Base-by-base conservation (phyloP, 2,888 invertebrate species). In the Dioctria rufipes region DNA sequence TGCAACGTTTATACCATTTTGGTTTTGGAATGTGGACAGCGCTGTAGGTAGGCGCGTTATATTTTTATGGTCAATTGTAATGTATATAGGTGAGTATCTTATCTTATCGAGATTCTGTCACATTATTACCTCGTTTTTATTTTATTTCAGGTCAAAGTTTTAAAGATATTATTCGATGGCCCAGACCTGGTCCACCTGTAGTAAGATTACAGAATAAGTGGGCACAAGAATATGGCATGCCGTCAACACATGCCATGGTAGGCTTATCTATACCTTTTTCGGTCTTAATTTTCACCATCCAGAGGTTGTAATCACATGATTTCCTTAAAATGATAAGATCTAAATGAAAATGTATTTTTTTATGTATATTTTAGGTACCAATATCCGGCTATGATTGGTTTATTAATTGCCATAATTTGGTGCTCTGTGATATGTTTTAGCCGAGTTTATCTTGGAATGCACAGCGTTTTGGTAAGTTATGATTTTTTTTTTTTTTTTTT, bases 21-120 rank as follows among this genome's bases (percentile, higher is more conserved):
- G 96, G 94, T 95, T 96, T 87, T 98, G 97, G 97, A 98, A 97
- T 89, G 92, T 97, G 81, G 97, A 97, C 89, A 95, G 95, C 37
- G 94, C 94, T 43, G 95, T 97, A 3, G 95, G 95, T 11, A 90
- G 97, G 84, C 91, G 96, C 88, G 93, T 97, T 25, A 93, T 96
- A 9, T 90, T 95, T 8, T 93, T 96, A 37, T 96, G 96, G 96
- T 92, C 94, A 42, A 90, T 94, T 81, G 91, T 94, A 80, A 96
- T 96, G 96, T 95, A 95, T 85, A 93, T 95, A 86, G 96, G 95
- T 95, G 89, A 89, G 88, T 77, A 25, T 9, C 13, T 37, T 13
- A 61, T 51, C 40, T 71, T 60, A 73, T 73, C 75, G 78, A 71
- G 13, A 65, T 71, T 25, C 25, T 25, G 25, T 25, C 25, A 25